Percentiles rank a stretch among this genome's conserved stretches.
These are phyloP conservation scores for Odontocolon sp. DNA, from an alignment of 2,888 invertebrate species.

Conservation along the genomic window DNA sequence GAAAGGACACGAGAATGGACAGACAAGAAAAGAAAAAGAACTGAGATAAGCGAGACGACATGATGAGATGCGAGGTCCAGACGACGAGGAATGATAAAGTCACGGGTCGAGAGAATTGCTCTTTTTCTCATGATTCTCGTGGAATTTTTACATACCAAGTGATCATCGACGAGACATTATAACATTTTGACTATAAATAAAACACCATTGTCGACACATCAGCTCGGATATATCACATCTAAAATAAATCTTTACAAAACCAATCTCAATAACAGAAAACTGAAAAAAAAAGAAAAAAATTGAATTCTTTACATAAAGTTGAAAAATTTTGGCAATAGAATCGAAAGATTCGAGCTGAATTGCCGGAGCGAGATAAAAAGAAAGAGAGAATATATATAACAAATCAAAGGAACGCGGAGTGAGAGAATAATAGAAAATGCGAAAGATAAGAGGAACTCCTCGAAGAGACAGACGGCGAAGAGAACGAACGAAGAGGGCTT, in stretches of 20 bases:
- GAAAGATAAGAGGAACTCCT: slow-evolving; percentile 44
- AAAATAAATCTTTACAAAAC: too few relatives aligned
- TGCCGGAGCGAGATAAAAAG: too few relatives aligned
- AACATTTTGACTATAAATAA: too few relatives aligned
- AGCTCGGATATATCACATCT: too few relatives aligned
- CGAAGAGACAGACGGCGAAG: slow-evolving; percentile 41
- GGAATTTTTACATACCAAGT: not conserved
- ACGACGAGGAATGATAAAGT: not conserved
- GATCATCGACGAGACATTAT: too few relatives aligned
- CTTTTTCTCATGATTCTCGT: not conserved
- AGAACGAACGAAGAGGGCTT: slow-evolving; percentile 33
- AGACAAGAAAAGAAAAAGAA: not conserved
- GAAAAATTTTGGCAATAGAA: too few relatives aligned
- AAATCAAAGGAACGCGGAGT: slow-evolving; percentile 34
- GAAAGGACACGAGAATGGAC: not conserved
- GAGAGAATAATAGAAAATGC: slow-evolving; percentile 35
- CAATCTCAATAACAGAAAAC: too few relatives aligned
- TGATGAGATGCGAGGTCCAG: not conserved
- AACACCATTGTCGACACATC: too few relatives aligned
- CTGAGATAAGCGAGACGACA: not conserved
- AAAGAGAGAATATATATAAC: slow-evolving; percentile 37
- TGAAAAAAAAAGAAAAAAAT: too few relatives aligned
- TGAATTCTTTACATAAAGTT: too few relatives aligned
- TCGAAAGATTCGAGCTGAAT: too few relatives aligned
- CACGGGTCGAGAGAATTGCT: not conserved